Evolutionary conservation across 2,888 invertebrate genomes (phyloP), one percentile per base, ranked within the genome.

Genomic region (Spisula subtruncata): DNA sequence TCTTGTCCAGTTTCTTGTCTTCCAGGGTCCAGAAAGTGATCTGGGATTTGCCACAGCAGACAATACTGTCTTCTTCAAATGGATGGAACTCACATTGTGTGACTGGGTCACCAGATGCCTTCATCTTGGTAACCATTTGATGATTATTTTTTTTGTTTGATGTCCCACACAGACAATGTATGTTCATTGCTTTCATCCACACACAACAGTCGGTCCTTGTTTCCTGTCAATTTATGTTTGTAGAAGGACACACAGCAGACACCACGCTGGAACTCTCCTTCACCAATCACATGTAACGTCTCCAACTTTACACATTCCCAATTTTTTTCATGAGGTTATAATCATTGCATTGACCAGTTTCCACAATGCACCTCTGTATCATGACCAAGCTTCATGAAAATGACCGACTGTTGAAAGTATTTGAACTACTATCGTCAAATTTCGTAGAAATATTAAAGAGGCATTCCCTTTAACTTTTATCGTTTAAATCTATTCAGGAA

Each of bases 231-330:
- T 8, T 60, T 60, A 5, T n/a, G 20, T n/a, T 8, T 60, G 60
- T 60, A 99, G 97, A 99, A 99, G 0, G 98, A 98, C 35, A 99
- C 96, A 96, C 98, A 98, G 92, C 98, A 98, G 85, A 99, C 98
- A 0, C 98, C 98, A 84, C 98, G 97, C 96, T 98, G 98, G 96
- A 99, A 98, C 94, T 98, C 98, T 0, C 98, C 98, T 14, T 96
- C 93, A 82, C 99, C 99, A 92, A 99, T 97, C 35, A 99, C 98
- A 60, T 98, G 98, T 91, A 99, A 97, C 0, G 99, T 99, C 83
- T 98, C 98, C 75, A 99, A 97, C 48, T 98, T 98, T 0, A 99
- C 98, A 0, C 98, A 98, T 97, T 99, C 98, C 99, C 99, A 99
- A 87, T 99, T 98, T 90, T 99, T 97, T 82, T 99, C 98, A 97